Evolutionary conservation across 2,888 invertebrate genomes (phyloP).

Genomic region (Euplagia quadripunctaria): DNA sequence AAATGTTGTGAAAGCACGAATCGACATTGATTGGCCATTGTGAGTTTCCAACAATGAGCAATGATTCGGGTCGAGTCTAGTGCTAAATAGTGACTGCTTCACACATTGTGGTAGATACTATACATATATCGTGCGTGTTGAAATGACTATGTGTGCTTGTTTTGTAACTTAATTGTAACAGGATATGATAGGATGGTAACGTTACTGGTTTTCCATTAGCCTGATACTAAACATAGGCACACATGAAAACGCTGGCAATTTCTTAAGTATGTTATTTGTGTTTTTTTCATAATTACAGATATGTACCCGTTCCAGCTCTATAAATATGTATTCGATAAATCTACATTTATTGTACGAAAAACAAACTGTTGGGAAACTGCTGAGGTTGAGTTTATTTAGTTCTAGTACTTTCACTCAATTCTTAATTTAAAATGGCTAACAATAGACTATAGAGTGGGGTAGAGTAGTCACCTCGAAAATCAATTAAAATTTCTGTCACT

Average conservation of each 20-base stretch:
- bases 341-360: background rate
- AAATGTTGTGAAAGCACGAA: slow-evolving; percentile 63
- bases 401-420: slow-evolving; percentile 3
- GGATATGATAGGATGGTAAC: background rate
- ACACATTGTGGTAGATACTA: slow-evolving; percentile 51
- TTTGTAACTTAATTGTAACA: background rate
- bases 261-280: background rate
- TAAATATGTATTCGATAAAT: background rate
- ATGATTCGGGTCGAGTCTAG: slow-evolving; percentile 66
- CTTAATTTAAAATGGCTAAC: slow-evolving; percentile 24
- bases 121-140: slow-evolving; percentile 63
- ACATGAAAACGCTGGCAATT: background rate
- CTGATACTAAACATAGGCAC: background rate
- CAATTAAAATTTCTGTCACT: slow-evolving; percentile 66
- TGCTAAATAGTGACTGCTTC: slow-evolving; percentile 58
- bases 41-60: slow-evolving; percentile 75
- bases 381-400: background rate
- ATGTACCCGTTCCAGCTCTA: background rate
- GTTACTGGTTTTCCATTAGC: background rate
- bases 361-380: background rate
- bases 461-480: slow-evolving; percentile 48
- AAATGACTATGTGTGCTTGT: slow-evolving; percentile 11
- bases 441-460: slow-evolving; percentile 21
- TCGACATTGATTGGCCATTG: slow-evolving; percentile 80
- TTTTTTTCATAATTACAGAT: background rate